These are phyloP conservation scores for Pseudanteris insignis DNA, from an alignment of 2,888 invertebrate genomes.

Conservation along the genomic window DNA sequence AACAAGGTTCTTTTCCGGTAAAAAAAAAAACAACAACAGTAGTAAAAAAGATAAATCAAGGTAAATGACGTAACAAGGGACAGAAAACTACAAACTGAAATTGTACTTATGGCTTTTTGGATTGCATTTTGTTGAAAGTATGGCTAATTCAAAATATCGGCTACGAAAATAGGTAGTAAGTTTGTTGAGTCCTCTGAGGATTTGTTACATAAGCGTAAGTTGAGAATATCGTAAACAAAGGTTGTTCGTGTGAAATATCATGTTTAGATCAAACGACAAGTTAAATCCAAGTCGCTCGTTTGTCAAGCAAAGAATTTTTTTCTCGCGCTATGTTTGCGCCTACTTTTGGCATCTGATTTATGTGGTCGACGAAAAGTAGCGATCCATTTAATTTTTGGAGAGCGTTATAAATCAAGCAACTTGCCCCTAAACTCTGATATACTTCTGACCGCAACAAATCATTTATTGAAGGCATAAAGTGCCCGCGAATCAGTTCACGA, in stretches of 20 bases:
- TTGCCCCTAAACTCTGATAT: slow-evolving; percentile 6
- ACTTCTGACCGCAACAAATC: slow-evolving; percentile 26
- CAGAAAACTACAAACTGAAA: too few relatives aligned
- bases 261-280: slow-evolving; percentile 33
- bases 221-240: slow-evolving; percentile 31
- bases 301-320: slow-evolving; percentile 35
- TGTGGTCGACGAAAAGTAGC: slow-evolving; percentile 21
- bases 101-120: too few relatives aligned
- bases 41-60: too few relatives aligned
- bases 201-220: slow-evolving; percentile 16
- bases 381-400: slow-evolving; percentile 36
- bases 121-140: too few relatives aligned
- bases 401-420: slow-evolving; percentile 26
- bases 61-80: too few relatives aligned
- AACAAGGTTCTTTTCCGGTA: too few relatives aligned
- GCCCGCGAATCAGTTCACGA: background rate
- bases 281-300: slow-evolving; percentile 33
- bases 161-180: too few relatives aligned
- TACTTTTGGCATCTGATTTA: slow-evolving; percentile 37
- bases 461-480: slow-evolving; percentile 14
- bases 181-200: too few relatives aligned
- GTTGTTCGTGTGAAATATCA: slow-evolving; percentile 32
- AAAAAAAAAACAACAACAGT: too few relatives aligned
- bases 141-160: too few relatives aligned
- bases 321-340: slow-evolving; percentile 28